These are phyloP conservation scores for Holacanthus passer DNA, from an alignment of 2,113 vertebrate genomes.

Conservation along the genomic window DNA sequence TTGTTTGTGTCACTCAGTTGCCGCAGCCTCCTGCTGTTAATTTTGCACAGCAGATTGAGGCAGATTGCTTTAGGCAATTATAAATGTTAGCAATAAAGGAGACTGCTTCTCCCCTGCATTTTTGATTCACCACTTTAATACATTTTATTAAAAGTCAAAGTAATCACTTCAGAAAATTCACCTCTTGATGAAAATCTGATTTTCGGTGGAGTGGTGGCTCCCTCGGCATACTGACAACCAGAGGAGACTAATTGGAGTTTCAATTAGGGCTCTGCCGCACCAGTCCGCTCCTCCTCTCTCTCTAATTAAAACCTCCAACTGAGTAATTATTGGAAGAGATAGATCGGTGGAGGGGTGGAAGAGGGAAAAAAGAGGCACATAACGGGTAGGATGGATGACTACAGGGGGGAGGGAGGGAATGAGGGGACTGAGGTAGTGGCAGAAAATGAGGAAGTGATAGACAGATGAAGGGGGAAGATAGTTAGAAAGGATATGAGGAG, in stretches of 20 bases:
- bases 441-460: slow-evolving; percentile 23
- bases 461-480: slow-evolving; percentile 21
- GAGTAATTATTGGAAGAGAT: slow-evolving; percentile 62
- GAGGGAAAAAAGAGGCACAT: slow-evolving; percentile 13
- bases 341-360: slow-evolving; percentile 1
- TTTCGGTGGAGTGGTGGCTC: slow-evolving; percentile 23
- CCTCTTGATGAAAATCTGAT: slow-evolving; percentile 64
- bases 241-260: slow-evolving; percentile 66
- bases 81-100: slow-evolving; percentile 17
- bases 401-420: neutral
- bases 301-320: slow-evolving; percentile 71
- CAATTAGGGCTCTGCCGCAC: slow-evolving; percentile 62
- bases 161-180: slow-evolving; percentile 60
- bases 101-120: slow-evolving; percentile 19
- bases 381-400: slow-evolving; percentile 20
- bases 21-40: slow-evolving; percentile 57
- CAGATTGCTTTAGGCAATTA: slow-evolving; percentile 64
- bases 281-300: slow-evolving; percentile 53
- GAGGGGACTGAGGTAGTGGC: neutral
- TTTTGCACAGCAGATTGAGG: slow-evolving; percentile 60
- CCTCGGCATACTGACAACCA: slow-evolving; percentile 36
- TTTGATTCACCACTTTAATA: slow-evolving; percentile 39
- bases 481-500: slow-evolving; percentile 9
- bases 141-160: slow-evolving; percentile 52
- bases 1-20: slow-evolving; percentile 28